Evolutionary conservation across 2,113 vertebrate genomes (phyloP), one percentile per base, ranked within the genome.

Genomic region (Myanophis thanlyinensis): DNA sequence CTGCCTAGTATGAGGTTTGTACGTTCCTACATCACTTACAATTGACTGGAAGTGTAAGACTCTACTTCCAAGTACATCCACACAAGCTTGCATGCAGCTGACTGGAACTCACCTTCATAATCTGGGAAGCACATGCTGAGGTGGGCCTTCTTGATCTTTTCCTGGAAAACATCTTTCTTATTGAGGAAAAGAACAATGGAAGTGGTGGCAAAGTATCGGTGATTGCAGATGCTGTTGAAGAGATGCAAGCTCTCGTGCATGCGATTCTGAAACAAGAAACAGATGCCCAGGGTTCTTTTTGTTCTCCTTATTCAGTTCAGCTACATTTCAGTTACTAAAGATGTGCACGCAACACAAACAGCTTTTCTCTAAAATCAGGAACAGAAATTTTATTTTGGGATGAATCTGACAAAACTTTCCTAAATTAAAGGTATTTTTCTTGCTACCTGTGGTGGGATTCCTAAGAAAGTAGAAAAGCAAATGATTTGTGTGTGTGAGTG

Each of bases 191-290:
- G 99, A 92, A 99, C 99, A 0, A 99, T 99, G 94, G 99, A 99
- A 88, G 99, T 99, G 91, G 98, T 94, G 93, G 98, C 98, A 0
- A 99, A 99, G 97, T 99, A 99, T 90, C 99, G 98, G 92, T 99
- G 99, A 97, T 99, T 99, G 96, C 99, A 99, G 97, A 99, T 99
- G 94, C 99, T 99, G 96, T 99, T 99, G 98, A 99, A 99, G 97
- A 99, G 98, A 97, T 99, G 99, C 95, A 99, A 98, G 96, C 99
- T 99, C 97, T 99, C 99, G 0, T 99, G 99, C 99, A 99, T 99
- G 95, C 99, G 99, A 93, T 99, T 99, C 99, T 99, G 95, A 0
- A 40, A 93, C 73, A 40, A 47, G 30, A 84, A 95, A 35, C 54
- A 5, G 51, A 73, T 4, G 2, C 20, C 3, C 30, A 80, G 8